A percentile compares a stretch with the other conserved stretches of the same genome.
Conservation (phyloP, 2,113 vertebrate species). For the Chitala chitala region DNA sequence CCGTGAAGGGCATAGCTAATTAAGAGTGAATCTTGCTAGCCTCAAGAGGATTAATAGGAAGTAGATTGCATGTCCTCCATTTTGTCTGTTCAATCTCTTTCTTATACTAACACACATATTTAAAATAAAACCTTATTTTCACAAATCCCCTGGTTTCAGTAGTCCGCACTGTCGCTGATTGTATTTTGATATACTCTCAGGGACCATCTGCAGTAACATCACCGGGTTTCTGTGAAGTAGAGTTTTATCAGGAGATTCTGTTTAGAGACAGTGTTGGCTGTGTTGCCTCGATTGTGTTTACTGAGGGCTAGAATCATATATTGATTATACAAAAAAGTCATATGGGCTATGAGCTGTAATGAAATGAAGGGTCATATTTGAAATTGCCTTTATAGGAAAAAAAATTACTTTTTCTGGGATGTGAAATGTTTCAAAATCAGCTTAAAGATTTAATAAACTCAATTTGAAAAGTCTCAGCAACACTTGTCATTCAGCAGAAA, state of each 20-base stretch:
- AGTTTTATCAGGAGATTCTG: conserved; percentile 35
- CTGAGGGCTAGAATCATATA: conserved; percentile 29
- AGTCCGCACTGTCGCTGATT: background rate
- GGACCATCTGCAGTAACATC: conserved; percentile 7
- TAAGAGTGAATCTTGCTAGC: conserved; percentile 20
- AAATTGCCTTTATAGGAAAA: conserved; percentile 34
- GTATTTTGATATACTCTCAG: background rate
- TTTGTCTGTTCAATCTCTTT: conserved; percentile 25
- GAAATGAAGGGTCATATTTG: conserved; percentile 29
- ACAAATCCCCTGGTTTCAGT: background rate
- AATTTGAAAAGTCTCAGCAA: background rate
- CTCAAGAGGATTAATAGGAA: conserved; percentile 27
- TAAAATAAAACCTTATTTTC: background rate
- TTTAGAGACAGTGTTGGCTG: conserved; percentile 25
- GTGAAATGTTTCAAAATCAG: conserved; percentile 27
- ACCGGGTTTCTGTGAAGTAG: conserved; percentile 20
- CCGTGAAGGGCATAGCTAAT: conserved; percentile 30
- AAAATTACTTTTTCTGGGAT: conserved; percentile 27
- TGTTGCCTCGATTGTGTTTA: conserved; percentile 27
- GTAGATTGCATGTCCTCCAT: conserved; percentile 8
- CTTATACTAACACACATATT: background rate
- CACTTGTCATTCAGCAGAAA: conserved; percentile 16
- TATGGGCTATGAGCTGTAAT: conserved; percentile 25
- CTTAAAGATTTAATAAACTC: conserved; percentile 14
- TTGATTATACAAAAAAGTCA: conserved; percentile 22